These are phyloP conservation scores for Drosophila fulvimacula DNA, from an alignment of 2,888 invertebrate genomes.

Conservation along the genomic window DNA sequence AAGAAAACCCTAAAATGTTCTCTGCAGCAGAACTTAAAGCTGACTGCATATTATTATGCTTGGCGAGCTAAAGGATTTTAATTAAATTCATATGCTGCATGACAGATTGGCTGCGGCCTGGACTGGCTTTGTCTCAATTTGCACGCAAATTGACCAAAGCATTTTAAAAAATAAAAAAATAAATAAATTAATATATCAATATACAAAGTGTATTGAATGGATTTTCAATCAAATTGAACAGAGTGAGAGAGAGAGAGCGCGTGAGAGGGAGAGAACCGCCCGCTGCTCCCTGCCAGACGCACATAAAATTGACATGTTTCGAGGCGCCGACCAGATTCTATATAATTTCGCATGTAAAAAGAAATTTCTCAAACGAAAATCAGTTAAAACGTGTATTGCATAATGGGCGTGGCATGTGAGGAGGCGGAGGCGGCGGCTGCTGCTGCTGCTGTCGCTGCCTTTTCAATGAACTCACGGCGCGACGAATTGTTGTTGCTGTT, in stretches of 20 bases:
- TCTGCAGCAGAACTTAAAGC: slow-evolving; percentile 35
- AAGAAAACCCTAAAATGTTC: slow-evolving; percentile 1
- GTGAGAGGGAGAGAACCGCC: slow-evolving; percentile 31
- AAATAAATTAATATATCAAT: slow-evolving; percentile 78
- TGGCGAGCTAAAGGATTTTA: slow-evolving; percentile 21
- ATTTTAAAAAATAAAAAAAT: slow-evolving; percentile 47
- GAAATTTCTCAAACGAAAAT: slow-evolving; percentile 76
- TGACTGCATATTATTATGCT: slow-evolving; percentile 1
- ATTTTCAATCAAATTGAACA: slow-evolving; percentile 76
- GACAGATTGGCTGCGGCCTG: slow-evolving; percentile 9
- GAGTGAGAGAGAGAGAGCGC: slow-evolving; percentile 13
- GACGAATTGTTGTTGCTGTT: slow-evolving; percentile 37
- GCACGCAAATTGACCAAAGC: slow-evolving; percentile 67
- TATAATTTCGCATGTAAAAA: slow-evolving; percentile 58
- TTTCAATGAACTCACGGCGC: slow-evolving; percentile 58
- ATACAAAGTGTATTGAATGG: slow-evolving; percentile 73
- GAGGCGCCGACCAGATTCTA: slow-evolving; percentile 47
- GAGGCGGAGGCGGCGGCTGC: background rate
- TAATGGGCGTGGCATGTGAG: slow-evolving; percentile 1
- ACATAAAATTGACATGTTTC: slow-evolving; percentile 74
- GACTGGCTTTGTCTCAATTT: slow-evolving; percentile 70
- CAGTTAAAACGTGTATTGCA: slow-evolving; percentile 65
- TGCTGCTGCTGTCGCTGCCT: slow-evolving; percentile 29
- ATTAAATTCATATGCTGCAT: slow-evolving; percentile 43
- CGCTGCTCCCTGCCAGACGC: slow-evolving; percentile 66